Evolutionary conservation across 2,797 vertebrate species (phyloP).

Genomic region (Danionella dracula): DNA sequence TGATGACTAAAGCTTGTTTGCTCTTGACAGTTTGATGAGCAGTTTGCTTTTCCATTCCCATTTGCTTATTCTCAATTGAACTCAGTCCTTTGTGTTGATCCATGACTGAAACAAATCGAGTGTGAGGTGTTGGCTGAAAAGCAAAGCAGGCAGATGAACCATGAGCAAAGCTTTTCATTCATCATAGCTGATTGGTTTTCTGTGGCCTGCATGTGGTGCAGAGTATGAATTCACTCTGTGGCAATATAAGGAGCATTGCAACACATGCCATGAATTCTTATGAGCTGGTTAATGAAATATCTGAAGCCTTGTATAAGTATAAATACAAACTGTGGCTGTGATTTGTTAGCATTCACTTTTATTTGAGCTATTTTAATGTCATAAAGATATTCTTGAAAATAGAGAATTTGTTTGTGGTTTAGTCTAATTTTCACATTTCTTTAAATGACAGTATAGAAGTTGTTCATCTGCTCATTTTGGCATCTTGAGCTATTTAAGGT

Average conservation of each 20-base stretch:
- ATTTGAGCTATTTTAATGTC: too few species aligned
- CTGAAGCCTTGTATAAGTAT: too few species aligned
- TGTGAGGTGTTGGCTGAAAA: slow-evolving; percentile 8
- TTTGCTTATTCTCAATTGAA: slow-evolving; percentile 14
- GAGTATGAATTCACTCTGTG: neutral
- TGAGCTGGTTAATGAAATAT: neutral
- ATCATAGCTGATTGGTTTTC: slow-evolving; percentile 12
- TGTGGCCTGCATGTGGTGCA: neutral
- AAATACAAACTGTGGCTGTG: too few species aligned
- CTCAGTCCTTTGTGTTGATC: neutral
- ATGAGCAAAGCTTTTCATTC: slow-evolving; percentile 15
- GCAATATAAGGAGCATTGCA: too few species aligned
- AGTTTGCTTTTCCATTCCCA: neutral
- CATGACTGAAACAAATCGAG: slow-evolving; percentile 6
- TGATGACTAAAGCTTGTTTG: slow-evolving; percentile 7
- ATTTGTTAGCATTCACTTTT: too few species aligned
- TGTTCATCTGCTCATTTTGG: too few species aligned
- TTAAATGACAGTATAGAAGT: too few species aligned
- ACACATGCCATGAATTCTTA: neutral
- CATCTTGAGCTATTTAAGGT: too few species aligned
- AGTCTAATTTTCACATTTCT: too few species aligned
- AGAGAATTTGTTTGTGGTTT: too few species aligned
- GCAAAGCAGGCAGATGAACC: slow-evolving; percentile 22
- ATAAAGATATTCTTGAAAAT: too few species aligned
- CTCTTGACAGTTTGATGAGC: neutral